Conservation (phyloP, 2,888 invertebrate species). For the Patella caerulea region DNA sequence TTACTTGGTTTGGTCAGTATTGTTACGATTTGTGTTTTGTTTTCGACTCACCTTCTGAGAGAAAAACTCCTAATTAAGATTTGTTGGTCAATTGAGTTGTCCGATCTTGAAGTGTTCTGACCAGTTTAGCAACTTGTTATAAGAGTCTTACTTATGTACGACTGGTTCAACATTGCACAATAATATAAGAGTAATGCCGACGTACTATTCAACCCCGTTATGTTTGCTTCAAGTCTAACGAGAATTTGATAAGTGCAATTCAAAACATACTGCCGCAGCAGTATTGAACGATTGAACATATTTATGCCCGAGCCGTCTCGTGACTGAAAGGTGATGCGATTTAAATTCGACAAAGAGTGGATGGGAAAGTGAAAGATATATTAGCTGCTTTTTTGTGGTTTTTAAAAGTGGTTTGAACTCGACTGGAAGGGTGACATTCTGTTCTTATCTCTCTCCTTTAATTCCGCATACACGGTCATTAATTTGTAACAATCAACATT, state of each 20-base stretch:
- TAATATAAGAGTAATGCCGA: neutral
- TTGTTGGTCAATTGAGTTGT: neutral
- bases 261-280: neutral
- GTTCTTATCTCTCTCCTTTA: neutral
- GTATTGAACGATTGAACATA: too few species aligned
- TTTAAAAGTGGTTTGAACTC: constrained; percentile 4
- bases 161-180: neutral
- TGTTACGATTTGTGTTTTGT: neutral
- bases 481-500: constrained; percentile 9
- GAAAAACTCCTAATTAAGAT: neutral
- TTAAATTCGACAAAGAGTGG: too few species aligned
- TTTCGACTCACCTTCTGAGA: constrained; percentile 3
- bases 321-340: too few species aligned
- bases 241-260: constrained; percentile 7
- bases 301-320: too few species aligned
- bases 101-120: neutral
- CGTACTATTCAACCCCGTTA: neutral
- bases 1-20: neutral
- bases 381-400: constrained; percentile 3
- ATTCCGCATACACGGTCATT: neutral
- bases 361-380: too few species aligned
- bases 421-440: neutral
- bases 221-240: too few species aligned
- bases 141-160: neutral
- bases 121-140: neutral